Conservation (phyloP, 2,888 invertebrate species). For the Tyria jacobaeae region DNA sequence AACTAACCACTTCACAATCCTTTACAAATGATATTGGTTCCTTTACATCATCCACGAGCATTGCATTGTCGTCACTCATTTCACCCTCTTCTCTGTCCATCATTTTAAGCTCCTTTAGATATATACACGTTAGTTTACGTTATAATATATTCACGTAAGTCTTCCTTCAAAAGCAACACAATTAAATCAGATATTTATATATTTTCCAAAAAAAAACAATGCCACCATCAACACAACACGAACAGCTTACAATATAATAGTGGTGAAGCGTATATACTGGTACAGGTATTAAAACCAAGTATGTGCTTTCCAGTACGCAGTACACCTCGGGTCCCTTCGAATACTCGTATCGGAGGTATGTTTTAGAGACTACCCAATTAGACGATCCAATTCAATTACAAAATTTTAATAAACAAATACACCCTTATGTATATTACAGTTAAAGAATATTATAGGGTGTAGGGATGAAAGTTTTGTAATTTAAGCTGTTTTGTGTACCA, state of each 20-base stretch:
- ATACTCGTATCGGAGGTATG: too few species aligned
- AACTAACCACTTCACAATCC: slow-evolving; percentile 65
- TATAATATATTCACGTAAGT: neutral
- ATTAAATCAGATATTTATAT: neutral
- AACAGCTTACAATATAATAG: neutral
- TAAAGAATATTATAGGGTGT: too few species aligned
- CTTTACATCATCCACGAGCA: slow-evolving; percentile 68
- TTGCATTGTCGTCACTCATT: slow-evolving; percentile 81
- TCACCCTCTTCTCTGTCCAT: slow-evolving; percentile 82
- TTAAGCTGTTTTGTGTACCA: too few species aligned
- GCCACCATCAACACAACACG: neutral
- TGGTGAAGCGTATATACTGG: neutral
- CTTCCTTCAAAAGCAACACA: neutral
- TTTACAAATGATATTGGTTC: slow-evolving; percentile 44
- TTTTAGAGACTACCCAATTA: too few species aligned
- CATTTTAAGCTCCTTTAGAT: neutral
- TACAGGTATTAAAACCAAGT: too few species aligned
- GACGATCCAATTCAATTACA: too few species aligned
- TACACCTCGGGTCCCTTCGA: too few species aligned
- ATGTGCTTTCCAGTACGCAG: too few species aligned
- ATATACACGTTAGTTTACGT: neutral
- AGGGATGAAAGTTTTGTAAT: too few species aligned
- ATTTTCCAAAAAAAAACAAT: neutral
- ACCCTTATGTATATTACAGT: too few species aligned
- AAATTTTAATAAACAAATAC: too few species aligned